Percentiles rank a stretch among this genome's conserved stretches.
Conservation (phyloP, 64 coral and sea anemone species). For the Stylophora pistillata region DNA sequence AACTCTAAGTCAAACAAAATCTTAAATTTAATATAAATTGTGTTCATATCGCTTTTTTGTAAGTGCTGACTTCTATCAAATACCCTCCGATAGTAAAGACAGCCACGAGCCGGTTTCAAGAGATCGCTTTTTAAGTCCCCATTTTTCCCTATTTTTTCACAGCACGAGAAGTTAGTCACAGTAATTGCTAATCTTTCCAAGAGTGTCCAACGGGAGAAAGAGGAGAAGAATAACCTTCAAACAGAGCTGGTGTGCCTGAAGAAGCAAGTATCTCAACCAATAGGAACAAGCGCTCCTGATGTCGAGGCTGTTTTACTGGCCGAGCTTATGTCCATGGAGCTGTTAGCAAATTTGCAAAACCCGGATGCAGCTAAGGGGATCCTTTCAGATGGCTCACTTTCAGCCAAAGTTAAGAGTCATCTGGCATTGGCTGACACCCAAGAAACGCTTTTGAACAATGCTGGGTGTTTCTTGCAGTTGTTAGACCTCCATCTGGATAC, state of each 20-base stretch:
- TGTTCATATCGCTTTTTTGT: too few relatives aligned
- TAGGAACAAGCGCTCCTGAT: constrained; percentile 63
- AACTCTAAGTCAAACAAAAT: not conserved
- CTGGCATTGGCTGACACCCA: constrained; percentile 41
- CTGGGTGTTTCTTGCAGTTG: constrained; percentile 54
- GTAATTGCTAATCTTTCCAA: constrained; percentile 93
- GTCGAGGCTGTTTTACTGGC: constrained; percentile 81
- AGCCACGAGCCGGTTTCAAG: not conserved
- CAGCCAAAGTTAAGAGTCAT: constrained; percentile 55
- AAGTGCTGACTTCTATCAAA: too few relatives aligned
- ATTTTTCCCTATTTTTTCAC: not conserved
- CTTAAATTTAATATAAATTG: too few relatives aligned
- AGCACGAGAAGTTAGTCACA: constrained; percentile 87
- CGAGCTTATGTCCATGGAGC: constrained; percentile 87
- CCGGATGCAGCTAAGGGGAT: constrained; percentile 39
- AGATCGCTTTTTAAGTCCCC: not conserved
- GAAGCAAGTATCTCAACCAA: constrained; percentile 73
- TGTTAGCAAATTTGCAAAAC: constrained; percentile 65
- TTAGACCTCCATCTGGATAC: constrained; percentile 35
- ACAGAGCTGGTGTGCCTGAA: constrained; percentile 83
- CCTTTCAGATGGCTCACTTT: constrained; percentile 30
- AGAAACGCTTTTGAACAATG: constrained; percentile 48
- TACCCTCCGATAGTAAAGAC: too few relatives aligned
- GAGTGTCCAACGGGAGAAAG: constrained; percentile 92
- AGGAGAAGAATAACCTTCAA: constrained; percentile 79